Conservation (phyloP, 2,888 invertebrate genomes). For the Tenthredo livida region DNA sequence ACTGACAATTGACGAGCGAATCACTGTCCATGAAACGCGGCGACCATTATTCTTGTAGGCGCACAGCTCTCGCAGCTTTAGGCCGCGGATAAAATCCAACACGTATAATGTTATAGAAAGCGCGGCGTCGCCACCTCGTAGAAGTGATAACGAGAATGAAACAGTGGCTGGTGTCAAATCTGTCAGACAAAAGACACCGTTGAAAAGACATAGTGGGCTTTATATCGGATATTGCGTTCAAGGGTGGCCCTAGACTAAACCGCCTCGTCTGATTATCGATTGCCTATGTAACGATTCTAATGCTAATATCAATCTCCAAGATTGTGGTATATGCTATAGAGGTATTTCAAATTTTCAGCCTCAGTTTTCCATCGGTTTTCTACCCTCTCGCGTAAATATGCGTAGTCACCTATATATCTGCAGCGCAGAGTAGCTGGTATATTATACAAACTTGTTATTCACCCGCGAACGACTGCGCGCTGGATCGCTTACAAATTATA, state of each 20-base stretch:
- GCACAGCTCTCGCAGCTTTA: conserved; percentile 1
- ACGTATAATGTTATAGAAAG: neutral
- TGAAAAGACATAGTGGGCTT: conserved; percentile 20
- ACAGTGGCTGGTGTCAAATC: conserved; percentile 47
- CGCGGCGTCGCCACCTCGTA: neutral
- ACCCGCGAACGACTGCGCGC: neutral
- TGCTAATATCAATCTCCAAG: neutral
- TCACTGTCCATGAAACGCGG: conserved; percentile 5
- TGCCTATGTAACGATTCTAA: neutral
- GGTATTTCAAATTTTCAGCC: neutral
- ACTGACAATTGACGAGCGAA: conserved; percentile 32
- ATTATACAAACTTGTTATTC: conserved; percentile 16
- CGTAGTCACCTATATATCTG: neutral
- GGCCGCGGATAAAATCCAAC: neutral
- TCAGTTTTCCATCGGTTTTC: neutral
- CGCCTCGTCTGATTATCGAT: conserved; percentile 23
- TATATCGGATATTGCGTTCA: conserved; percentile 4
- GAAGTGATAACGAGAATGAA: conserved; percentile 19
- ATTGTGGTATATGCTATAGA: neutral
- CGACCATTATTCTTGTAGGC: conserved; percentile 20
- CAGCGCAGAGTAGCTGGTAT: neutral
- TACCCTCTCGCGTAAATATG: neutral
- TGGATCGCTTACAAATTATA: conserved; percentile 19
- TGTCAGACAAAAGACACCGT: conserved; percentile 36
- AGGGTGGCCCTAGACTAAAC: neutral